Evolutionary conservation across 2,888 invertebrate species (phyloP), one percentile per base, ranked within the genome.

Genomic region (Aquatica leii): DNA sequence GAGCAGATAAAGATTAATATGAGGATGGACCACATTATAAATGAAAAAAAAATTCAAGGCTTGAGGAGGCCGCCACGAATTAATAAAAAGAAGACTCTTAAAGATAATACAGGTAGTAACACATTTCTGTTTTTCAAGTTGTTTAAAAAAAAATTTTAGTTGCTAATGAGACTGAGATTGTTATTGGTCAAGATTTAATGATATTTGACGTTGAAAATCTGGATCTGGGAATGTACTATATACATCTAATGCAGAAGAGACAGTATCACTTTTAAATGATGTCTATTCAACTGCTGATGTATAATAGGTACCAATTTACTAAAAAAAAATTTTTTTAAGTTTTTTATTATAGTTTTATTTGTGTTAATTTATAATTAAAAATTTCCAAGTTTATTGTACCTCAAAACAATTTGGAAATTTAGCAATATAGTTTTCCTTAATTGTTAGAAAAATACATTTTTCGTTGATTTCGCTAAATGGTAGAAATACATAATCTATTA

Each of bases 171-270:
- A 37, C 37, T 37, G 37, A 37, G 12, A 5, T 37, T 37, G 37
- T 37, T 37, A 11, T 37, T 37, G 2, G 12, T 37, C 37, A 37
- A 9, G 37, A 37, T 37, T 11, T 37, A 11, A 37, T 37, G n/a
- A 37, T 37, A 37, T 37, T 37, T 37, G 37, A 37, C n/a, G 2
- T 37, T 8, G 37, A 37, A n/a, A 31, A 31, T 31, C 5, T 31
- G 9, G 31, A 31, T n/a, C n/a, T n/a, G n/a, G n/a, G 31, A 12
- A 37, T 37, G 37, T 37, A 12, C 37, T 12, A 37, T 37, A 12
- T 37, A 37, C 37, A 37, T 37, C 37, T 37, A 37, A 37, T n/a
- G 37, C 37, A 37, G 37, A 37, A 37, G 37, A 37, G 37, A 37
- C 37, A 12, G 37, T 9, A 37, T 37, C 37, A 37, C 8, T n/a